A percentile compares a stretch with the other conserved stretches of the same genome.
These are phyloP conservation scores for Setipinna tenuifilis DNA, from an alignment of 2,797 vertebrate species.

Conservation along the genomic window DNA sequence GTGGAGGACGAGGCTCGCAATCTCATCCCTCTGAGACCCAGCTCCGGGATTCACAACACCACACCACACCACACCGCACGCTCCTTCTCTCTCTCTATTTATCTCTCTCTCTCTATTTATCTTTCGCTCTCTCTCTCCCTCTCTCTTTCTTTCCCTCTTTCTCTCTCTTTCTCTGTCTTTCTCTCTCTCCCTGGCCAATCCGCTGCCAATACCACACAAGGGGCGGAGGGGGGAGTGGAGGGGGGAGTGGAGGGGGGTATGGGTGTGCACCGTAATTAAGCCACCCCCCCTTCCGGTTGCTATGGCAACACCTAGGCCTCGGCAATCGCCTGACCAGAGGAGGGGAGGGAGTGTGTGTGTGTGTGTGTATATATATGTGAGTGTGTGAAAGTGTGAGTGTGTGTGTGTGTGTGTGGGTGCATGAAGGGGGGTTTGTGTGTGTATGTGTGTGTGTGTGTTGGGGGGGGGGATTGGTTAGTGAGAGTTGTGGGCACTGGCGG, in stretches of 20 bases:
- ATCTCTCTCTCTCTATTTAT: not conserved
- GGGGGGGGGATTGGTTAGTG: not conserved
- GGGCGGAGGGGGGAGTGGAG: slow-evolving; percentile 6
- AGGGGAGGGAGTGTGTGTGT: not conserved
- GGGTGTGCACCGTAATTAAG: slow-evolving; percentile 72
- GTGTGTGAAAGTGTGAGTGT: too few species aligned
- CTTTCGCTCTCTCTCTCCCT: not conserved
- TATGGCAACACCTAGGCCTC: slow-evolving; percentile 66
- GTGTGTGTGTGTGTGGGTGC: not conserved
- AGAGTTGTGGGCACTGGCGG: slow-evolving; percentile 11
- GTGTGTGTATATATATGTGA: not conserved
- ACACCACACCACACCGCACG: slow-evolving; percentile 44
- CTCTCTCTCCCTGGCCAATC: not conserved
- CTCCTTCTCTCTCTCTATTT: not conserved
- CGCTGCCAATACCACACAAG: not conserved
- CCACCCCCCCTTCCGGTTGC: slow-evolving; percentile 60
- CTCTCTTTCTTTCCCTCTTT: not conserved
- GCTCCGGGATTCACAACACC: slow-evolving; percentile 60
- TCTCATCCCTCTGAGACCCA: slow-evolving; percentile 55
- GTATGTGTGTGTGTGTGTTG: not conserved
- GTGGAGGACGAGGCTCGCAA: slow-evolving; percentile 46
- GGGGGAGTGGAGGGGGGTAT: slow-evolving; percentile 42
- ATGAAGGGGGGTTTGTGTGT: not conserved
- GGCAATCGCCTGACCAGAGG: not conserved
- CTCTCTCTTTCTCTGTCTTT: not conserved